phyloP scores from a whole-genome alignment of 2,113 vertebrate species.

The Peromyscus polionotus region DNA sequence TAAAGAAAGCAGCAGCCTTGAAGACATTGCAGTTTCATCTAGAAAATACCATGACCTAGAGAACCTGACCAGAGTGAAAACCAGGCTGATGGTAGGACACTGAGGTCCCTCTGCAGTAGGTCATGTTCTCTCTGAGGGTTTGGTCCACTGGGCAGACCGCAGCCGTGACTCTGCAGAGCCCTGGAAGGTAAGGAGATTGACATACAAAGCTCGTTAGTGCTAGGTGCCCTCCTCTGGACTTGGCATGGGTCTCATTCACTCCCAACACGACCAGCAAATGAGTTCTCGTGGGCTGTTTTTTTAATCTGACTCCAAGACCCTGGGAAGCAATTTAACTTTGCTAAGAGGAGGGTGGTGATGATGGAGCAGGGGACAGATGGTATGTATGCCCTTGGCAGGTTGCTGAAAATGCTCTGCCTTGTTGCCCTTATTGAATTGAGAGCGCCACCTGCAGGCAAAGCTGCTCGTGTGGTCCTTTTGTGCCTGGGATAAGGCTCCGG shows the following conservation, averaged over 20 bases:
- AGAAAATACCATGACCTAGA: background rate
- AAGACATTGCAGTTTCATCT: background rate
- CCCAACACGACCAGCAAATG: no score
- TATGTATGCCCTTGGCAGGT: background rate
- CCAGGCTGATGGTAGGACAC: fast-evolving
- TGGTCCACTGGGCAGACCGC: background rate
- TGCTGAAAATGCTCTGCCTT: background rate
- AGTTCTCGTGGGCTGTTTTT: background rate
- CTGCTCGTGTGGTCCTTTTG: background rate
- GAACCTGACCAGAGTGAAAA: background rate
- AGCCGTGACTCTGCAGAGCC: background rate
- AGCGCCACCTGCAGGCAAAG: background rate
- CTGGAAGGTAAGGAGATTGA: background rate
- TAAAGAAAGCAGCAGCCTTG: background rate
- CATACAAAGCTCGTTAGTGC: background rate
- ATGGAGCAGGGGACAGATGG: background rate
- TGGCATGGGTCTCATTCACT: background rate
- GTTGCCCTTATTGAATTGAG: no score
- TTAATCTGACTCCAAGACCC: background rate
- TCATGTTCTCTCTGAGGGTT: background rate
- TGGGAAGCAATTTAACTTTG: background rate
- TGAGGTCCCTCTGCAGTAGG: background rate
- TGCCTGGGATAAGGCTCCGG: fast-evolving
- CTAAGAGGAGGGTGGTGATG: background rate
- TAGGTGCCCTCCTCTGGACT: background rate